phyloP scores from a whole-genome alignment of 2,113 vertebrate species.

The Petromus typicus region DNA sequence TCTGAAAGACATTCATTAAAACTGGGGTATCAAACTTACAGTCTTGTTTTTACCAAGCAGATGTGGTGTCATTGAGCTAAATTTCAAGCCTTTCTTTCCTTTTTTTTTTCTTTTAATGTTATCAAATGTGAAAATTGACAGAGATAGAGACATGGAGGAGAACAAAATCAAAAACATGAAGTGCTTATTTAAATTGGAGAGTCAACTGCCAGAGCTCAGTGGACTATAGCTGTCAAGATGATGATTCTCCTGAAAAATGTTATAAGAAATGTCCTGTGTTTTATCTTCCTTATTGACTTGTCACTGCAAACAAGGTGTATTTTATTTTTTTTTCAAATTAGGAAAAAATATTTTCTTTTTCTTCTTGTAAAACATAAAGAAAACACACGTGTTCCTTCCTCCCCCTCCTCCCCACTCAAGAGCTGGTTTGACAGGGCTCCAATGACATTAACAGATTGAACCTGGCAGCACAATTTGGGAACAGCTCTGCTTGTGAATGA shows the following conservation, averaged over 20 bases:
- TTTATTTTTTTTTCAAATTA: background rate
- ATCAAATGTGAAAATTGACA: background rate
- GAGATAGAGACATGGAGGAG: background rate
- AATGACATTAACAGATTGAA: background rate
- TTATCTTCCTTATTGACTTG: background rate
- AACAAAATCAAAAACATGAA: background rate
- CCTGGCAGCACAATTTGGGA: background rate
- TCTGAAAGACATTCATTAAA: background rate
- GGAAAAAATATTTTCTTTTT: background rate
- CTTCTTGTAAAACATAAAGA: background rate
- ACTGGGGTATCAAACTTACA: too few species aligned
- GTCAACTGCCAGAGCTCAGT: background rate
- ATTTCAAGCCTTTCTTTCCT: background rate
- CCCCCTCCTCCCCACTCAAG: background rate
- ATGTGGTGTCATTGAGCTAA: too few species aligned
- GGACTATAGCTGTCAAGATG: fast-evolving
- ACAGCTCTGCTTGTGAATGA: background rate
- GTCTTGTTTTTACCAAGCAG: too few species aligned
- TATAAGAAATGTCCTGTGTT: background rate
- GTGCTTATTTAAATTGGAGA: background rate
- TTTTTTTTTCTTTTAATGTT: background rate
- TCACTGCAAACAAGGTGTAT: background rate
- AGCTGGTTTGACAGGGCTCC: background rate
- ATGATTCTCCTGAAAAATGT: background rate
- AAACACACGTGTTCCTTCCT: background rate